These are phyloP conservation scores for Cyphomyrmex costatus DNA, from an alignment of 1,140 invertebrate species.

Conservation along the genomic window DNA sequence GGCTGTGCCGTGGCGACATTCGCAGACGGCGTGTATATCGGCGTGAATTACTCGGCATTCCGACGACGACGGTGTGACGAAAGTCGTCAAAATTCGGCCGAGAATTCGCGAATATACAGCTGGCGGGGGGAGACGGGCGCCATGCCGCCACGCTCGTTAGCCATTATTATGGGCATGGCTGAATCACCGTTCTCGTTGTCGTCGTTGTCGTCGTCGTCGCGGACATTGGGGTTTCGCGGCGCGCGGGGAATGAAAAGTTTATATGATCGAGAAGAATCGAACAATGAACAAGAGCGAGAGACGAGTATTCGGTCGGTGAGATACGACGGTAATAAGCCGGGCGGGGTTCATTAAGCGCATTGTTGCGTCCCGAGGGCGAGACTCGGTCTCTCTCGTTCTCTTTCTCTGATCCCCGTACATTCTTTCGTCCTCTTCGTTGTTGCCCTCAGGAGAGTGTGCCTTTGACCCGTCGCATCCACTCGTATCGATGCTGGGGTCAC, in stretches of 20 bases:
- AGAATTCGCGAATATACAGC: slow-evolving; percentile 61
- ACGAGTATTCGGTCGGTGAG: slow-evolving; percentile 76
- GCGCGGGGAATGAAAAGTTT: slow-evolving; percentile 70
- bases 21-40: slow-evolving; percentile 23
- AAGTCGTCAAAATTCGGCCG: slow-evolving; percentile 53
- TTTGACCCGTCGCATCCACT: slow-evolving; percentile 75
- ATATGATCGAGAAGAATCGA: slow-evolving; percentile 79
- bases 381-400: neutral
- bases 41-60: slow-evolving; percentile 55
- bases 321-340: slow-evolving; percentile 83
- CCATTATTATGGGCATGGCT: slow-evolving; percentile 82
- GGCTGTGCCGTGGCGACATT: neutral
- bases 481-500: slow-evolving; percentile 69
- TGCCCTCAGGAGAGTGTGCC: slow-evolving; percentile 47
- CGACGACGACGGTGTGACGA: slow-evolving; percentile 7
- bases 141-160: slow-evolving; percentile 76
- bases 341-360: slow-evolving; percentile 84
- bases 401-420: slow-evolving; percentile 53
- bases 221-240: slow-evolving; percentile 51
- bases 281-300: slow-evolving; percentile 78
- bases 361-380: slow-evolving; percentile 77
- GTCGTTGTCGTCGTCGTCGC: slow-evolving; percentile 51
- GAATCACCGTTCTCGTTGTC: slow-evolving; percentile 66
- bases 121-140: slow-evolving; percentile 15
- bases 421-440: slow-evolving; percentile 29